Conservation (phyloP, 2,113 vertebrate genomes). For the Xenus cinereus region DNA sequence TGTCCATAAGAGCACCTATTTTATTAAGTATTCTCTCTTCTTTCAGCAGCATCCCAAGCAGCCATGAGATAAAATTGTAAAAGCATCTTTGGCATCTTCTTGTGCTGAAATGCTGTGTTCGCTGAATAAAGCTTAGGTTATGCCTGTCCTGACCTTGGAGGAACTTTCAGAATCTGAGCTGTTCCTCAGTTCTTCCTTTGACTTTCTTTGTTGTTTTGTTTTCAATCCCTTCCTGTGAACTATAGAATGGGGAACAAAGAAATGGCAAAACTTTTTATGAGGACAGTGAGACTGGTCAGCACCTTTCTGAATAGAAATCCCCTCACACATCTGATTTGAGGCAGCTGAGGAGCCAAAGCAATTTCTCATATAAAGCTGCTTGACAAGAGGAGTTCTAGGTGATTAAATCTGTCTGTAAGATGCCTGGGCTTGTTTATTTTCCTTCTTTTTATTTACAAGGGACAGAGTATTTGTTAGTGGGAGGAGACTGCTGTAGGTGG, state of each 20-base stretch:
- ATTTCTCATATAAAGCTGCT: not conserved
- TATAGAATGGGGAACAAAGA: not conserved
- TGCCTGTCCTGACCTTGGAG: not conserved
- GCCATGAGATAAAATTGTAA: not conserved
- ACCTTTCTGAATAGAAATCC: constrained; percentile 2
- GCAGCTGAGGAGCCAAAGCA: not conserved
- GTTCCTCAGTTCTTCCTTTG: not conserved
- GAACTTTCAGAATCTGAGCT: not conserved
- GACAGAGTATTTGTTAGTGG: not conserved
- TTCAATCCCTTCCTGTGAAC: not conserved
- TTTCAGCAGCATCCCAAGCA: not conserved
- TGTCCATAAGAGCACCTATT: not conserved
- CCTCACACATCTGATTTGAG: not conserved
- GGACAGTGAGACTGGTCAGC: not conserved
- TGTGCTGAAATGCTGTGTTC: not conserved
- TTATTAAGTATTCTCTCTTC: not conserved
- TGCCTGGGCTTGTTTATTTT: not conserved
- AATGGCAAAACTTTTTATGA: not conserved
- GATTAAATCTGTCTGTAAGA: constrained; percentile 1
- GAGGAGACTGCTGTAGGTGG: not conserved
- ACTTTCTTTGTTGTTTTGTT: constrained; percentile 8
- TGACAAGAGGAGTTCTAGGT: not conserved
- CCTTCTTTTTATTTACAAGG: not conserved
- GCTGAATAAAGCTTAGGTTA: not conserved
- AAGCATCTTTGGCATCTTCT: not conserved